Conservation (phyloP, 2,797 vertebrate species). For the Allobates femoralis region DNA sequence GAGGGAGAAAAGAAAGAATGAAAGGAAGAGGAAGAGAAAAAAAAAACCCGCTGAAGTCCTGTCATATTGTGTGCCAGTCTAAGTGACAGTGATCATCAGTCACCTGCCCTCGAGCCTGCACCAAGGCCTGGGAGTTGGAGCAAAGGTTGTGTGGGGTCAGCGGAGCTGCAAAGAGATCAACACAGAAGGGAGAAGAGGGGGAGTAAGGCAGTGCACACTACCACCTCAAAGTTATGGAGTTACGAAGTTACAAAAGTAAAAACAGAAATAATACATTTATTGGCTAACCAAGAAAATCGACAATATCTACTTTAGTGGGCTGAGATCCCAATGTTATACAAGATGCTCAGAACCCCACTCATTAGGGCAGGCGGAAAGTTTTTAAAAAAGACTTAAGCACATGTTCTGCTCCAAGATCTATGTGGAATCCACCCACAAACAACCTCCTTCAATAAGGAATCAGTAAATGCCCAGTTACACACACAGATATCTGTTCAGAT, state of each 20-base stretch:
- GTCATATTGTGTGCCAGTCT: constrained; percentile 79
- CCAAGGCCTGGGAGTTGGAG: constrained; percentile 71
- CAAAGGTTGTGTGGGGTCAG: constrained; percentile 86
- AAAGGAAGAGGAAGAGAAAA: constrained; percentile 64
- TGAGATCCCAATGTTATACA: neutral
- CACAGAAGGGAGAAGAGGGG: constrained; percentile 51
- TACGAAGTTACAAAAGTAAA: neutral
- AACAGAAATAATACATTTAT: no score
- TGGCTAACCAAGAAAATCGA: neutral
- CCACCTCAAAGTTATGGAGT: constrained; percentile 70
- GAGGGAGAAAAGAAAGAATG: constrained; percentile 61
- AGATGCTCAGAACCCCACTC: neutral
- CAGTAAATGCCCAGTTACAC: no score
- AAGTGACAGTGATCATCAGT: constrained; percentile 88
- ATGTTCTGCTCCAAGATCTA: no score
- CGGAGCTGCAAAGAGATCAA: constrained; percentile 77
- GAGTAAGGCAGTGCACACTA: constrained; percentile 68
- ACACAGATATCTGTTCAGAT: no score
- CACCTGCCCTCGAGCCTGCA: constrained; percentile 84
- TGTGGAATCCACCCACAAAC: no score
- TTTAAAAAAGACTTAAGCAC: no score
- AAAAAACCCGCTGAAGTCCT: constrained; percentile 72
- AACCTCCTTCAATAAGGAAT: no score
- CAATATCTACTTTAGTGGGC: no score
- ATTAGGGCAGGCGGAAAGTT: neutral